Evolutionary conservation across 2,888 invertebrate species (phyloP).

Genomic region (Conchocele bisecta): DNA sequence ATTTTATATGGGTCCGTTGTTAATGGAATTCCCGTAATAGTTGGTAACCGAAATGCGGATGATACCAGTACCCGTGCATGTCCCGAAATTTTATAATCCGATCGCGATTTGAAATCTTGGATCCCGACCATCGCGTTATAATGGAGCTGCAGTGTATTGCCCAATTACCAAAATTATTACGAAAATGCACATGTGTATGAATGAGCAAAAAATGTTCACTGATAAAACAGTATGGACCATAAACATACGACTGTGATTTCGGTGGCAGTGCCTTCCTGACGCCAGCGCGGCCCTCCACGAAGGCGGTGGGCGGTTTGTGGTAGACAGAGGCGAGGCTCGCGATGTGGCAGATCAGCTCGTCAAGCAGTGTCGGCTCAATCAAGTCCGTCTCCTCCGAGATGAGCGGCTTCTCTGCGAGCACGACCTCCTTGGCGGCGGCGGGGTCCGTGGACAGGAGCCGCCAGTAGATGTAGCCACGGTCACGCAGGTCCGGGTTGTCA

Average conservation of each 20-base stretch:
- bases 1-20: too few species aligned
- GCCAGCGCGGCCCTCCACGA: constrained; percentile 90
- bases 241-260: constrained; percentile 75
- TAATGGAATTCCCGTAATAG: too few species aligned
- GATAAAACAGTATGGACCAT: not conserved
- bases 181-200: too few species aligned
- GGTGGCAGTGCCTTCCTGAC: constrained; percentile 74
- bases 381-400: constrained; percentile 99
- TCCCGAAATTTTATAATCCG: too few species aligned
- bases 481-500: constrained; percentile 98
- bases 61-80: too few species aligned
- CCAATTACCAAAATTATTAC: too few species aligned
- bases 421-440: constrained; percentile 99
- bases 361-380: constrained; percentile 97
- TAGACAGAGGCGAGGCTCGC: constrained; percentile 99
- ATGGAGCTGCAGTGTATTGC: too few species aligned
- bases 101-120: too few species aligned
- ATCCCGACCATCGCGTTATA: too few species aligned
- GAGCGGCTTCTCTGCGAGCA: constrained; percentile 98
- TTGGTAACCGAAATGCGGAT: too few species aligned
- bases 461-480: constrained; percentile 99
- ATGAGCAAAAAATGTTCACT: not conserved
- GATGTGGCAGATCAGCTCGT: constrained; percentile 99
- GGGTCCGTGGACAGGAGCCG: constrained; percentile 98
- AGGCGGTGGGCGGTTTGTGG: constrained; percentile 99